A percentile compares a stretch with the other conserved stretches of the same genome.
Evolutionary conservation across 1,140 invertebrate species (phyloP).

Genomic region (Drosophila albomicans): DNA sequence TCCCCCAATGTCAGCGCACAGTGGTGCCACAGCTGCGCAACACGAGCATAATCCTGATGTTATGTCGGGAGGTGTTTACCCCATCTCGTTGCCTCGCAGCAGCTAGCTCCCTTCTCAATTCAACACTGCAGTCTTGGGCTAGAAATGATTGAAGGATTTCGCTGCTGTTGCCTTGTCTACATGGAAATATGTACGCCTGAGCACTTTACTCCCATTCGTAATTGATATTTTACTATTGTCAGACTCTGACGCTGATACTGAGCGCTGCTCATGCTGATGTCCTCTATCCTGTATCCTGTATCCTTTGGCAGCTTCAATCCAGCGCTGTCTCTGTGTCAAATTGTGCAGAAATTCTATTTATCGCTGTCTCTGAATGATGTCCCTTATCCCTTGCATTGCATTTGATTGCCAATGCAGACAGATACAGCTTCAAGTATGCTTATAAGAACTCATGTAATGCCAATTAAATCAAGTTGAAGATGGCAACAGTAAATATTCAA

Average conservation of each 20-base stretch:
- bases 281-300: not conserved
- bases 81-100: not conserved
- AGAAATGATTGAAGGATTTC: constrained; percentile 81
- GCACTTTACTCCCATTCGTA: constrained; percentile 75
- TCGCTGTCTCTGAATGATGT: constrained; percentile 46
- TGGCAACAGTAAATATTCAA: not conserved
- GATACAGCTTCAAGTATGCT: constrained; percentile 3
- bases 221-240: constrained; percentile 81
- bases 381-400: constrained; percentile 3
- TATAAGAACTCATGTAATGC: not conserved
- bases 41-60: constrained; percentile 40
- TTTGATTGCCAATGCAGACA: constrained; percentile 26
- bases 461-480: constrained; percentile 1
- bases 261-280: constrained; percentile 36
- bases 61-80: constrained; percentile 30
- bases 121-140: constrained; percentile 36
- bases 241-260: not conserved
- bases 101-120: not conserved
- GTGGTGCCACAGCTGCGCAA: constrained; percentile 38
- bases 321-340: constrained; percentile 50
- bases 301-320: constrained; percentile 13
- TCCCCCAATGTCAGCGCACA: constrained; percentile 34
- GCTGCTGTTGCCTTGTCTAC: constrained; percentile 26
- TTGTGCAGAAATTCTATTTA: constrained; percentile 78
- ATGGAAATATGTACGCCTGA: constrained; percentile 14